Conservation (phyloP, 2,113 vertebrate genomes). For the Prietella phreatophila region DNA sequence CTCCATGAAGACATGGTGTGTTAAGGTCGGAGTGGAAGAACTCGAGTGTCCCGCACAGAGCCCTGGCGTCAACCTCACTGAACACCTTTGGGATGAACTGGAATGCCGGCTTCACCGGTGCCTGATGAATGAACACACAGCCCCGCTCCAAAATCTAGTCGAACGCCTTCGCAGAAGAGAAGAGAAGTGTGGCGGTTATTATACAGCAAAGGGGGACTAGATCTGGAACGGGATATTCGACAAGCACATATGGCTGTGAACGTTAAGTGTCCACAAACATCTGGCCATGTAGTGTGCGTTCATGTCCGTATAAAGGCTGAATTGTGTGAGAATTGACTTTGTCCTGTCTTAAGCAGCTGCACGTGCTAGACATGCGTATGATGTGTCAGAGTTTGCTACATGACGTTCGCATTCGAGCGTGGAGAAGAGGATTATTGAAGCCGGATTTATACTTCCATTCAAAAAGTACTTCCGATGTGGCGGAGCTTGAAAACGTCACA, state of each 20-base stretch:
- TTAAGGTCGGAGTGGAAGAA: not conserved
- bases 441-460: not conserved
- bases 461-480: not conserved
- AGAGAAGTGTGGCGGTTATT: not conserved
- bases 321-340: not conserved
- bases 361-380: conserved; percentile 16
- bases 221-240: not conserved
- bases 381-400: conserved; percentile 5
- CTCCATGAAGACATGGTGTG: not conserved
- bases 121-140: not conserved
- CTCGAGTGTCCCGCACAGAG: too few species aligned
- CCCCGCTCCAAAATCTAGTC: not conserved
- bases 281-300: not conserved
- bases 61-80: not conserved
- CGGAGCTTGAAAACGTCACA: not conserved
- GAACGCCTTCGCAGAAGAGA: not conserved
- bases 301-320: not conserved
- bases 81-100: not conserved
- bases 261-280: not conserved
- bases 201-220: not conserved
- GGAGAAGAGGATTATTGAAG: not conserved
- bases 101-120: not conserved
- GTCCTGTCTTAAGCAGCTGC: conserved; percentile 12
- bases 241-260: not conserved
- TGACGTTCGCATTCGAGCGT: not conserved